Percentiles rank a stretch among this genome's conserved stretches.
These are phyloP conservation scores for Podiceps cristatus DNA, from an alignment of 2,113 vertebrate genomes.

Conservation along the genomic window DNA sequence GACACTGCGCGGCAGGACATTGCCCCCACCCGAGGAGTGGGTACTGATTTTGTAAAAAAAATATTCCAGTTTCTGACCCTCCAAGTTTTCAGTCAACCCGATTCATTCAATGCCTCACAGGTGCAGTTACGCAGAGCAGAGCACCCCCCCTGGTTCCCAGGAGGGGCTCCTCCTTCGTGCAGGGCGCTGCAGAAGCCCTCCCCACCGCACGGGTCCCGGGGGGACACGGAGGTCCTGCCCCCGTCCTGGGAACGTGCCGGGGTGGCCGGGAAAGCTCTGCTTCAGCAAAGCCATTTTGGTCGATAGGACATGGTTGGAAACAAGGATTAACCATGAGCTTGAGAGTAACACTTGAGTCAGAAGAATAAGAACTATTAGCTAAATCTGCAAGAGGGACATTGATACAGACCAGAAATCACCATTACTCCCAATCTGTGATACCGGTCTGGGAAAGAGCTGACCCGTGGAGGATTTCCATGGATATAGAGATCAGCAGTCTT, in stretches of 20 bases:
- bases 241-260: rapidly evolving
- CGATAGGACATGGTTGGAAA: rapidly evolving
- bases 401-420: neutral
- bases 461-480: neutral
- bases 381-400: too few species aligned
- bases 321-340: neutral
- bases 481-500: neutral
- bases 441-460: neutral
- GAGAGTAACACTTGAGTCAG: neutral
- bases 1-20: neutral
- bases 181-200: neutral
- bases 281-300: neutral
- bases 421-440: rapidly evolving
- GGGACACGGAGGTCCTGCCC: neutral
- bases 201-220: rapidly evolving
- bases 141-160: rapidly evolving
- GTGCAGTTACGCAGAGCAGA: neutral
- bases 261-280: neutral
- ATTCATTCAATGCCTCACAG: rapidly evolving
- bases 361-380: neutral
- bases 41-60: rapidly evolving
- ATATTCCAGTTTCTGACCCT: neutral
- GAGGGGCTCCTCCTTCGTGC: rapidly evolving
- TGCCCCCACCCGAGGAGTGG: rapidly evolving
- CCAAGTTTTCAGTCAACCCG: neutral